Conservation (phyloP, 2,113 vertebrate species). For the Cebidichthys violaceus region DNA sequence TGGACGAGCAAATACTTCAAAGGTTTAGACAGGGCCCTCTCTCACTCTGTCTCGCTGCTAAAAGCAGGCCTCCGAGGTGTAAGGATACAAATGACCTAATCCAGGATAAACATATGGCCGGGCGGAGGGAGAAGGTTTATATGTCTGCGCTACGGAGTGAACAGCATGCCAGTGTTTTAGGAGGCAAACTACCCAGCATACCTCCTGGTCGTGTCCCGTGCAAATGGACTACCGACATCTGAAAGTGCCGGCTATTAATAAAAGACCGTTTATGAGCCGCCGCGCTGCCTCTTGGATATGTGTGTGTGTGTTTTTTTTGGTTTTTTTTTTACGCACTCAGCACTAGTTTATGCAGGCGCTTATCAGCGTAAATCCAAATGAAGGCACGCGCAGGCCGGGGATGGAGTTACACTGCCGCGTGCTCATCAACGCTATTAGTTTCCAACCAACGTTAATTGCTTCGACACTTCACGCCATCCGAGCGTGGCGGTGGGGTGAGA, state of each 20-base stretch:
- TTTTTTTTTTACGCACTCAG: conserved; percentile 59
- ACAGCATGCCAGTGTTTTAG: conserved; percentile 68
- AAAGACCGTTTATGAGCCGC: conserved; percentile 71
- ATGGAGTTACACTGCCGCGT: conserved; percentile 66
- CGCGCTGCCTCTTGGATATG: conserved; percentile 52
- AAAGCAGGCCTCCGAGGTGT: conserved; percentile 66
- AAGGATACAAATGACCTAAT: conserved; percentile 77
- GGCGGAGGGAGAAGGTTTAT: conserved; percentile 56
- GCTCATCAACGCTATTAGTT: conserved; percentile 73
- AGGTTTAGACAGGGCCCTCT: conserved; percentile 56
- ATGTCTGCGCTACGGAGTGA: conserved; percentile 39
- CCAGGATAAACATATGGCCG: conserved; percentile 67
- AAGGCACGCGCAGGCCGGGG: conserved; percentile 66
- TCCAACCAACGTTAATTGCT: conserved; percentile 56
- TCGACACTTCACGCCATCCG: conserved; percentile 57
- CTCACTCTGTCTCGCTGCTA: conserved; percentile 41
- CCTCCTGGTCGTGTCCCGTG: conserved; percentile 38
- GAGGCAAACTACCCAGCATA: conserved; percentile 56
- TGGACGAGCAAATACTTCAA: conserved; percentile 31
- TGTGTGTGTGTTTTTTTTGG: too few relatives aligned
- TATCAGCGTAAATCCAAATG: conserved; percentile 68
- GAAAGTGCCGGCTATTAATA: conserved; percentile 70
- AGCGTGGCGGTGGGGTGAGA: conserved; percentile 50
- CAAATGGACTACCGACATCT: conserved; percentile 60
- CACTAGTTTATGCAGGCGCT: conserved; percentile 62